Evolutionary conservation across 2,888 invertebrate genomes (phyloP).

Genomic region (Nasonia oneida): DNA sequence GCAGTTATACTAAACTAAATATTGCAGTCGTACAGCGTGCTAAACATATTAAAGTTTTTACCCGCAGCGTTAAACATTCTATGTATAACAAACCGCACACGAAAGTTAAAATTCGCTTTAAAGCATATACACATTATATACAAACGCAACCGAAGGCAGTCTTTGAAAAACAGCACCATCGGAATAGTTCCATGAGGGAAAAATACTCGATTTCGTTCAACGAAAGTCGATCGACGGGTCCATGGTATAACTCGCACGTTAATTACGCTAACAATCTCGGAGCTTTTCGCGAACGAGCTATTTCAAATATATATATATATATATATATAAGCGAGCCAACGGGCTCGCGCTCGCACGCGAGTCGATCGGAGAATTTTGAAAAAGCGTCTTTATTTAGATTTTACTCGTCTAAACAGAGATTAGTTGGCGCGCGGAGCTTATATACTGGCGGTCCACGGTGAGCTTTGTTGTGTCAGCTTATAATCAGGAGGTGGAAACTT

Average conservation of each 20-base stretch:
- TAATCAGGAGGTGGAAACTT: neutral
- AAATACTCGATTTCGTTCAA: constrained; percentile 13
- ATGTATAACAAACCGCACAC: too few species aligned
- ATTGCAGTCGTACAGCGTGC: too few species aligned
- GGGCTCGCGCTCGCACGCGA: neutral
- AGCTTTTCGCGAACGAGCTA: neutral
- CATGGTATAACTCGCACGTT: neutral
- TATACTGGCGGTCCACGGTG: neutral
- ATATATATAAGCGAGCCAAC: neutral
- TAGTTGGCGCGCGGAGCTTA: constrained; percentile 16
- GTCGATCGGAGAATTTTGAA: neutral
- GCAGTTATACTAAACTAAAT: too few species aligned
- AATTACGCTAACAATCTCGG: constrained; percentile 14
- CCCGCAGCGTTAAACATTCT: neutral
- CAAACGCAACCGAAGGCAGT: neutral
- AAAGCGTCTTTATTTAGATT: constrained; percentile 38
- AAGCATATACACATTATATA: neutral
- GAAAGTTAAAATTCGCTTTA: too few species aligned
- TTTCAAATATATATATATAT: neutral
- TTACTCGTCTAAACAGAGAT: constrained; percentile 29
- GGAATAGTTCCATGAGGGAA: neutral
- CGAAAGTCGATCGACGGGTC: constrained; percentile 5
- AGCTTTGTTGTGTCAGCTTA: constrained; percentile 18
- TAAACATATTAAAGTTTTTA: too few species aligned
- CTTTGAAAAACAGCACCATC: neutral